Conservation (phyloP, 1,140 invertebrate genomes). For the Apocrypta bakeri region DNA sequence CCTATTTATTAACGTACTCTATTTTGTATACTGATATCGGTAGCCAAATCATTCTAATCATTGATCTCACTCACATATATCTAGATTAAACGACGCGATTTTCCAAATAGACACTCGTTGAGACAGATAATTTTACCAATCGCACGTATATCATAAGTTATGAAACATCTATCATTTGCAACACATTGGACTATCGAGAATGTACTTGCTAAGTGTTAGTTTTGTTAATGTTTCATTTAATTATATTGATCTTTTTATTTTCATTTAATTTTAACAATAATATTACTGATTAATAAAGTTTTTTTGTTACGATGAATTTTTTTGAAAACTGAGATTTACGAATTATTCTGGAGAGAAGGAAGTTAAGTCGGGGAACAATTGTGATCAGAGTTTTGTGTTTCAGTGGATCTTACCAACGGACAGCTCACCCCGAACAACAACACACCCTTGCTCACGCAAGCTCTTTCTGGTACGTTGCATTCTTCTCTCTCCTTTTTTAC, state of each 20-base stretch:
- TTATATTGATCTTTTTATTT: background rate
- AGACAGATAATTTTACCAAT: conserved; percentile 40
- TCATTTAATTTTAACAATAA: conserved; percentile 1
- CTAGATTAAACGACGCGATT: too few species aligned
- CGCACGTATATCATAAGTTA: too few species aligned
- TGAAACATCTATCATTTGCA: conserved; percentile 27
- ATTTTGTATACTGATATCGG: too few species aligned
- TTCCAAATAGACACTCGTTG: too few species aligned
- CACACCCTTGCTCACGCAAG: conserved; percentile 93
- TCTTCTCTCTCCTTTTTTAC: conserved; percentile 46
- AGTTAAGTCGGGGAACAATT: conserved; percentile 59
- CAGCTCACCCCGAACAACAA: conserved; percentile 96
- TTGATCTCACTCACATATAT: too few species aligned
- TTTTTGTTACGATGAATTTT: background rate
- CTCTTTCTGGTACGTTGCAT: conserved; percentile 88
- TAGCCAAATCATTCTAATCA: too few species aligned
- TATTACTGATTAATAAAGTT: background rate
- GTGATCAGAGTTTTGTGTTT: conserved; percentile 77
- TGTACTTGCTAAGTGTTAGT: background rate
- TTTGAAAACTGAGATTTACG: conserved; percentile 9
- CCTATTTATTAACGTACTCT: too few species aligned
- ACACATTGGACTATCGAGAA: conserved; percentile 47
- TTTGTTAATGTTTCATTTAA: background rate
- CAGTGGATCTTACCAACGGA: conserved; percentile 95
- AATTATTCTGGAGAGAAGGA: conserved; percentile 27